Base-by-base conservation (phyloP, 2,113 vertebrate genomes). In the Pituophis catenifer region DNA sequence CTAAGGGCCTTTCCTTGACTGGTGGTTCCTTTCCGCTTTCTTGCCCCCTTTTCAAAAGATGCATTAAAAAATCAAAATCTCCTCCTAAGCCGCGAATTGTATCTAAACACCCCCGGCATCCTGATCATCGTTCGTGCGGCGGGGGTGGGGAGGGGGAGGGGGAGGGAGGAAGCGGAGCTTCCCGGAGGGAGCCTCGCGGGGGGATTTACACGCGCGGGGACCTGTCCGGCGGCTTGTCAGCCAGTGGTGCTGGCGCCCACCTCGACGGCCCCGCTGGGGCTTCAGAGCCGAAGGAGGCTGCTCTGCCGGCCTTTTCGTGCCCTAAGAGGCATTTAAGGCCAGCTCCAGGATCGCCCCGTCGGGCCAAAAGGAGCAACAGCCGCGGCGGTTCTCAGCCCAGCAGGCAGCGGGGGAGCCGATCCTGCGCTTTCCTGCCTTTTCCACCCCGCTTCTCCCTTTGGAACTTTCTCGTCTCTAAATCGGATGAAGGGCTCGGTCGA, bases 401-500 rank as follows among this genome's bases (percentile, higher is more conserved):
- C 5, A 0, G 87, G 33, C 23, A 24, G 9, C 33, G 2, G 24
- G 38, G 3, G 48, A 17, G 13, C 12, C 26, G 29, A 54, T 55
- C 5, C 86, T 7, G 88, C 29, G 19, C 91, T 93, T 91, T 59
- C 89, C 50, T 81, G 86, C 8, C 86, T 5, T 54, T 65, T n/a
- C 89, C 81, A 50, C 29, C 86, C 59, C 8, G 24, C 59, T 10
- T 10, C 58, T 86, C 24, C 57, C 88, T 92, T 50, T 55, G 90
- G 93, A 91, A 26, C 48, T 38, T 11, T 12, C 44, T 24, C 29
- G 11, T 81, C 86, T 87, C 92, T 89, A 81, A 70, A 48, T 3
- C 19, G 38, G 33, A 58, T 93, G 95, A 81, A 90, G 94, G 38
- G 92, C 94, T 94, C 53, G 21, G 90, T 94, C 62, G 48, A 93